Evolutionary conservation across 2,888 invertebrate genomes (phyloP).

Genomic region (Linnaemya vulpina): DNA sequence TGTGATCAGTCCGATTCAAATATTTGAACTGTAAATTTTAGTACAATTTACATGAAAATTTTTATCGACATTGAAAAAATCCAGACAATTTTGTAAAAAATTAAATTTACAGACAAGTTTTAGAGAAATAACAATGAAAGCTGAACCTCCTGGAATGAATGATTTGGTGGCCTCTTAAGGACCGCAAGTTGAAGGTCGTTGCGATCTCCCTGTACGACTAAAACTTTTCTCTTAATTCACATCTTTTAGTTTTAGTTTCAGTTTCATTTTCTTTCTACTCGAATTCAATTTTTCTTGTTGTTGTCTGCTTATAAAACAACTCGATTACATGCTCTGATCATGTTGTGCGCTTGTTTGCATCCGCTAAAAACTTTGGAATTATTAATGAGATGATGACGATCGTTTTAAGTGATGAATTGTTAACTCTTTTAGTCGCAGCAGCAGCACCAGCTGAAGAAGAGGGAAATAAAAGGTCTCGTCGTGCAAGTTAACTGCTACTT

Average conservation of each 20-base stretch:
- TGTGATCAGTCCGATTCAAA: no score
- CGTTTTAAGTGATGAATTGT: conserved; percentile 63
- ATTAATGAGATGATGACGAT: conserved; percentile 77
- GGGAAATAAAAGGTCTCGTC: conserved; percentile 60
- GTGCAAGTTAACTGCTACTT: conserved; percentile 61
- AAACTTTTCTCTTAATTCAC: conserved; percentile 21
- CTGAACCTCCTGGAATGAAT: no score
- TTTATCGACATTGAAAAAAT: no score
- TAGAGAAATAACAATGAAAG: no score
- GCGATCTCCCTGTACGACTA: neutral
- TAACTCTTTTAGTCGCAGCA: conserved; percentile 48
- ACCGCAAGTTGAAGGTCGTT: neutral
- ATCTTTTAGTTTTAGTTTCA: conserved; percentile 44
- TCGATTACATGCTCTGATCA: conserved; percentile 76
- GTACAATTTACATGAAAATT: no score
- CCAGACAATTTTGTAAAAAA: no score
- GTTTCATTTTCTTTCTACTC: conserved; percentile 7
- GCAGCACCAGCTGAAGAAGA: conserved; percentile 1
- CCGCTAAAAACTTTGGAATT: conserved; percentile 71
- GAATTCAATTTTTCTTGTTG: conserved; percentile 51
- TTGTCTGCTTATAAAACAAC: conserved; percentile 79
- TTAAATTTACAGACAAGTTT: no score
- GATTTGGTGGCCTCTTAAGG: neutral
- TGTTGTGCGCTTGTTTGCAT: conserved; percentile 27
- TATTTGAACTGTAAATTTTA: no score